phyloP scores from a whole-genome alignment of 2,888 invertebrate species.

The Micoletzkya japonica region DNA sequence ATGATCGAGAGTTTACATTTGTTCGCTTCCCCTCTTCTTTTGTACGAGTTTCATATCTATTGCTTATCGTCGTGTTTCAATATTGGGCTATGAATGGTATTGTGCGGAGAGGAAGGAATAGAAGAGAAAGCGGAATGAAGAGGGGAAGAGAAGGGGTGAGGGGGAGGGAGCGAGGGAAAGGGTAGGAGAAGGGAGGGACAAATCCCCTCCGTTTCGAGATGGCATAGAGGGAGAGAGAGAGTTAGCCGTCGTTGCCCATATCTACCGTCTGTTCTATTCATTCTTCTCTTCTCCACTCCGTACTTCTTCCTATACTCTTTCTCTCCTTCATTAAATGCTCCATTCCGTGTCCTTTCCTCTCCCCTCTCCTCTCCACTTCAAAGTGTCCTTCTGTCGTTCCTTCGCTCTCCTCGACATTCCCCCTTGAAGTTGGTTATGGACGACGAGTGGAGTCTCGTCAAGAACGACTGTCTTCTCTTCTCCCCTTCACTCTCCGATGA shows the following conservation, averaged over 20 bases:
- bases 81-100: constrained; percentile 17
- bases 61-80: constrained; percentile 24
- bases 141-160: constrained; percentile 9
- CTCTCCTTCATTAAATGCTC: constrained; percentile 18
- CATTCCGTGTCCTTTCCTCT: constrained; percentile 6
- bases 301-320: background rate
- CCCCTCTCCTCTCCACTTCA: constrained; percentile 19
- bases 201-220: background rate
- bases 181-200: background rate
- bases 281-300: background rate
- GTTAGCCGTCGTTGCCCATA: constrained; percentile 4
- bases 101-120: constrained; percentile 2
- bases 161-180: background rate
- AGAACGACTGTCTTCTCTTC: constrained; percentile 44
- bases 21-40: too few relatives aligned
- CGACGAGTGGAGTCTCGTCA: constrained; percentile 42
- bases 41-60: too few relatives aligned
- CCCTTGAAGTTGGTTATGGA: constrained; percentile 32
- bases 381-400: background rate
- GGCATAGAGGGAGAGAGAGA: constrained; percentile 5
- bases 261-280: background rate
- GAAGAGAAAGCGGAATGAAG: constrained; percentile 4
- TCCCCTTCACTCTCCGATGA: constrained; percentile 17
- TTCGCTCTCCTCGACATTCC: background rate
- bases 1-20: too few relatives aligned